phyloP scores from a whole-genome alignment of 1,140 invertebrate genomes.

The Neotoxoptera formosana region DNA sequence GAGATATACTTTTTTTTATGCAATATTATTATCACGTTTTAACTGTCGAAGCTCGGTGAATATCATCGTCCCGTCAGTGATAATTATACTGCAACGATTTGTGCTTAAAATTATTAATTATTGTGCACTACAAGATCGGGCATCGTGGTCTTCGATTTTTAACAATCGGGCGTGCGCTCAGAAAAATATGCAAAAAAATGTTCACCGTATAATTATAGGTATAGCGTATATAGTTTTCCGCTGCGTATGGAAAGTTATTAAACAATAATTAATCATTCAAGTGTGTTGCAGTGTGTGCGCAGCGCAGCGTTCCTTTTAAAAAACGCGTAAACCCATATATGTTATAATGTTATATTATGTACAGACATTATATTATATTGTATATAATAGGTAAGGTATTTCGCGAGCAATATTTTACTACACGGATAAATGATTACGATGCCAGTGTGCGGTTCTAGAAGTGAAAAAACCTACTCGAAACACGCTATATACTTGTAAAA shows the following conservation, averaged over 20 bases:
- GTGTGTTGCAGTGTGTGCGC: background rate
- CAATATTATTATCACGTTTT: background rate
- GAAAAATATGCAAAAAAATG: background rate
- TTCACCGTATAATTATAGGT: background rate
- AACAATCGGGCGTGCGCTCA: too few species aligned
- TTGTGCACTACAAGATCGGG: background rate
- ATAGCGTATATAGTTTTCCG: background rate
- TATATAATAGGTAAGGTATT: background rate
- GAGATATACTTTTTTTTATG: background rate
- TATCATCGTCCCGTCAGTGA: background rate
- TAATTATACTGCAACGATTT: background rate
- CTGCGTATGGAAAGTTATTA: background rate
- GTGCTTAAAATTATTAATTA: background rate
- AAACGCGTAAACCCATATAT: background rate
- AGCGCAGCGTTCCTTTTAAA: background rate
- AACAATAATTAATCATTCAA: constrained; percentile 27
- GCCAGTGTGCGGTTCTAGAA: background rate
- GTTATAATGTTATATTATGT: background rate
- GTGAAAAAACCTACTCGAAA: constrained; percentile 15
- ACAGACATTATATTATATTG: constrained; percentile 21
- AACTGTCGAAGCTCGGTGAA: background rate
- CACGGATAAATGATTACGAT: constrained; percentile 1
- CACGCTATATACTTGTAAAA: constrained; percentile 7
- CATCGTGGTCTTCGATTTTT: background rate
- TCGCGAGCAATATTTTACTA: background rate